These are phyloP conservation scores for Mormyrus lacerda DNA, from an alignment of 2,113 vertebrate genomes.

Conservation along the genomic window DNA sequence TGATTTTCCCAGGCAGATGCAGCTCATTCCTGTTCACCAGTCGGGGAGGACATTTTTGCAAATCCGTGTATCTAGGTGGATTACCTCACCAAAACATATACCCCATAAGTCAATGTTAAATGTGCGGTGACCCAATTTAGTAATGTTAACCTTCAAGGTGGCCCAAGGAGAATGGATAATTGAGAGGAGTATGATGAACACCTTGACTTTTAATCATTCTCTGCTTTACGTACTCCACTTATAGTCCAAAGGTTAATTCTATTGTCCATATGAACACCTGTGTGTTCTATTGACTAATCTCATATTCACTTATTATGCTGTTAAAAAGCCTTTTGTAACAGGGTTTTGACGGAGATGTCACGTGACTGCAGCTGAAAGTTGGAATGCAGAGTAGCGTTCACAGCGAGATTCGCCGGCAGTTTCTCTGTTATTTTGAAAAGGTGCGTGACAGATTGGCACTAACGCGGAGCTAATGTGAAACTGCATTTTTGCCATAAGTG, in stretches of 20 bases:
- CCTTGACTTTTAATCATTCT: not conserved
- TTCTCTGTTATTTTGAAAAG: not conserved
- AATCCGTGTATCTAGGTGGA: not conserved
- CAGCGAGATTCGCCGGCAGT: not conserved
- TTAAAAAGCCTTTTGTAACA: not conserved
- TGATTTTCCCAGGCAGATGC: not conserved
- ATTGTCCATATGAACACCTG: not conserved
- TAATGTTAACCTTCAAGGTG: not conserved
- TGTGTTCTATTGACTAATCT: not conserved
- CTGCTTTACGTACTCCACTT: not conserved
- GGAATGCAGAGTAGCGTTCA: not conserved
- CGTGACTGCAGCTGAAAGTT: not conserved
- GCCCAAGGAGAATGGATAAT: not conserved
- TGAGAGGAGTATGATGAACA: not conserved
- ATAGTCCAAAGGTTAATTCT: not conserved
- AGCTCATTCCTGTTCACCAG: not conserved
- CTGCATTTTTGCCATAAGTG: not conserved
- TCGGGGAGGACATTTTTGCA: not conserved
- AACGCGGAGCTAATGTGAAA: not conserved
- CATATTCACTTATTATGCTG: not conserved
- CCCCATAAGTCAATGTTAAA: not conserved
- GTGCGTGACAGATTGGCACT: not conserved
- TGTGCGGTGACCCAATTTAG: not conserved
- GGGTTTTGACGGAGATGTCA: not conserved
- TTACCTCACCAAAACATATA: not conserved